These are phyloP conservation scores for Neodiprion virginianus DNA, from an alignment of 1,140 invertebrate species.

Conservation along the genomic window DNA sequence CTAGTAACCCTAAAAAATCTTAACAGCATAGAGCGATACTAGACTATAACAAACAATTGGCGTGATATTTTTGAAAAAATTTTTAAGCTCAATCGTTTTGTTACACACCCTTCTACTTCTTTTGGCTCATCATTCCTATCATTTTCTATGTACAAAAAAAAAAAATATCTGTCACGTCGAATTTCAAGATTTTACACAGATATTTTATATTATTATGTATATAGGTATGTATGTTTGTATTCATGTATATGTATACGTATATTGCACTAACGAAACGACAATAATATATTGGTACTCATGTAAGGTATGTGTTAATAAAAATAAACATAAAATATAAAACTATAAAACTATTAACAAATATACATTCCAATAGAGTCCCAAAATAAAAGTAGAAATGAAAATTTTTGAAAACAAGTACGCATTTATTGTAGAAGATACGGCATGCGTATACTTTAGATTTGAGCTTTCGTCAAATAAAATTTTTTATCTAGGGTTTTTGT, in stretches of 20 bases:
- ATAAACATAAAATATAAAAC: constrained; percentile 48
- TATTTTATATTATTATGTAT: constrained; percentile 12
- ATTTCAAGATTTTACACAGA: constrained; percentile 18
- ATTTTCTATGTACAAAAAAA: neutral
- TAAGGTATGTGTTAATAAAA: neutral
- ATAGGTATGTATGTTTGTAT: constrained; percentile 17
- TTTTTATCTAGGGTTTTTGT: neutral
- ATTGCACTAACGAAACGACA: constrained; percentile 4
- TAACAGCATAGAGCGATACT: too few species aligned
- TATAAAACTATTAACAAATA: constrained; percentile 59
- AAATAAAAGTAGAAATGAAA: neutral
- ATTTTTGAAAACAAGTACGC: neutral
- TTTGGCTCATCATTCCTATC: too few species aligned
- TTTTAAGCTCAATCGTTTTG: too few species aligned
- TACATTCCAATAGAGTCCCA: constrained; percentile 43
- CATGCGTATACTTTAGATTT: neutral
- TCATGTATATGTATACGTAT: neutral
- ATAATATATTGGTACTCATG: neutral
- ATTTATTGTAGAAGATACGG: neutral
- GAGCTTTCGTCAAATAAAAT: neutral
- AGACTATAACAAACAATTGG: too few species aligned
- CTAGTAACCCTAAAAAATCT: neutral
- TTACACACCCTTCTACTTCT: too few species aligned
- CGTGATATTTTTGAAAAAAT: too few species aligned
- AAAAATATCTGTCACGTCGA: constrained; percentile 11